A percentile compares a stretch with the other conserved stretches of the same genome.
phyloP scores from a whole-genome alignment of 2,113 vertebrate species.

The Ursus arctos region DNA sequence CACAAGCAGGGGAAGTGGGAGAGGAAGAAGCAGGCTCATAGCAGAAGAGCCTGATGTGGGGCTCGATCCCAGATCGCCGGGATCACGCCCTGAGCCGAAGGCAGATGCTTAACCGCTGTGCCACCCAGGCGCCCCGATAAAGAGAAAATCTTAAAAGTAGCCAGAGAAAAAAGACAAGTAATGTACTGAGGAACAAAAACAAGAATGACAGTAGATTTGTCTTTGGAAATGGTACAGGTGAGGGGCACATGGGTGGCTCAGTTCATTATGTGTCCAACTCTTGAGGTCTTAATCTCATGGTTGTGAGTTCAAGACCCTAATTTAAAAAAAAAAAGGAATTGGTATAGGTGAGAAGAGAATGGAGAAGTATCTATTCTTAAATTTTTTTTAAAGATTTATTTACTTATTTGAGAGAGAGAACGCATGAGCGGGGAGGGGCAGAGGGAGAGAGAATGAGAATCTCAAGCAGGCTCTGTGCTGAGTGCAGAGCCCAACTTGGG shows the following conservation, averaged over 20 bases:
- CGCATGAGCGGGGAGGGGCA: not conserved
- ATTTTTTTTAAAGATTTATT: not conserved
- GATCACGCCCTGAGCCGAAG: too few relatives aligned
- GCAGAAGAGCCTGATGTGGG: too few relatives aligned
- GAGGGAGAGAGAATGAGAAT: not conserved
- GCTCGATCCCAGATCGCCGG: too few relatives aligned
- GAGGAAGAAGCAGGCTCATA: too few relatives aligned
- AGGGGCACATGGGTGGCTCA: not conserved
- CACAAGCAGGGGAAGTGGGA: too few relatives aligned
- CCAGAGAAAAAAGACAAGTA: not conserved
- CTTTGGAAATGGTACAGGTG: not conserved
- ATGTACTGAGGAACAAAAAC: not conserved
- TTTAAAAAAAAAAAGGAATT: not conserved
- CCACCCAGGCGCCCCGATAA: not conserved
- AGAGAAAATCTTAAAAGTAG: not conserved
- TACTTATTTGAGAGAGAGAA: not conserved
- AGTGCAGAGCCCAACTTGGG: not conserved
- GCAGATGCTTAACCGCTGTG: too few relatives aligned
- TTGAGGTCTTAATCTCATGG: not conserved
- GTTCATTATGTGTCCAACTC: not conserved
- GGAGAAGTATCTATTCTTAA: not conserved
- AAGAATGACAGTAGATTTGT: not conserved
- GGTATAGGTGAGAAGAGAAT: not conserved
- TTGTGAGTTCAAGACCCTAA: not conserved
- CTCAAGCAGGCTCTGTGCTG: not conserved